A percentile compares a stretch with the other conserved stretches of the same genome.
Conservation (phyloP, 1,140 invertebrate genomes). For the Drosophila simulans region DNA sequence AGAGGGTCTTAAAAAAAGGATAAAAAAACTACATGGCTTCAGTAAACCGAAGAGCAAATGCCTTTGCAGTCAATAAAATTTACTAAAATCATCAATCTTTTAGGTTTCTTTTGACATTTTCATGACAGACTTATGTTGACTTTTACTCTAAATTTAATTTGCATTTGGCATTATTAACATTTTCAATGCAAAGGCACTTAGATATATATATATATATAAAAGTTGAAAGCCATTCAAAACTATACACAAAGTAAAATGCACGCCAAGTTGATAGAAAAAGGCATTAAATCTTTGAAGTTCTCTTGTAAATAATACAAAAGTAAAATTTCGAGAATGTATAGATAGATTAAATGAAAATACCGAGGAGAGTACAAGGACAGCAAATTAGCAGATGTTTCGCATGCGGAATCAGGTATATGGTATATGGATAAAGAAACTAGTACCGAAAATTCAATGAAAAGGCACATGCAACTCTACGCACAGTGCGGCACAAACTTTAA, state of each 20-base stretch:
- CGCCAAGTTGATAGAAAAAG: not conserved
- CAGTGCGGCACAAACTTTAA: conserved; percentile 1
- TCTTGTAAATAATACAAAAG: conserved; percentile 6
- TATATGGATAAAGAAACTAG: conserved; percentile 12
- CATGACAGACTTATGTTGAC: not conserved
- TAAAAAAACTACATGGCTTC: conserved; percentile 13
- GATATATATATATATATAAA: too few relatives aligned
- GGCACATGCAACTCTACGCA: conserved; percentile 29
- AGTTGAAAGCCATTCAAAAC: conserved; percentile 1
- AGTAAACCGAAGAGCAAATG: conserved; percentile 7
- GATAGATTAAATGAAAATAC: not conserved
- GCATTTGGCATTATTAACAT: too few relatives aligned
- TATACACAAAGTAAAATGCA: not conserved
- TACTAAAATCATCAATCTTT: not conserved
- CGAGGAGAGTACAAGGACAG: too few relatives aligned
- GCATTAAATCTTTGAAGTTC: not conserved
- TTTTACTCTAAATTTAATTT: not conserved
- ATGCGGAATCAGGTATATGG: conserved; percentile 9
- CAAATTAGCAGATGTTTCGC: not conserved
- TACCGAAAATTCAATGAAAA: conserved; percentile 9
- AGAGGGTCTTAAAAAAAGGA: not conserved
- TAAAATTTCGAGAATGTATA: too few relatives aligned
- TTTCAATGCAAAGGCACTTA: not conserved
- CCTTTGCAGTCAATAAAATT: not conserved
- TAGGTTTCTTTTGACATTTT: not conserved